Percentiles rank a stretch among this genome's conserved stretches.
Evolutionary conservation across 2,797 vertebrate genomes (phyloP).

Genomic region (Pseudomugil gertrudae): DNA sequence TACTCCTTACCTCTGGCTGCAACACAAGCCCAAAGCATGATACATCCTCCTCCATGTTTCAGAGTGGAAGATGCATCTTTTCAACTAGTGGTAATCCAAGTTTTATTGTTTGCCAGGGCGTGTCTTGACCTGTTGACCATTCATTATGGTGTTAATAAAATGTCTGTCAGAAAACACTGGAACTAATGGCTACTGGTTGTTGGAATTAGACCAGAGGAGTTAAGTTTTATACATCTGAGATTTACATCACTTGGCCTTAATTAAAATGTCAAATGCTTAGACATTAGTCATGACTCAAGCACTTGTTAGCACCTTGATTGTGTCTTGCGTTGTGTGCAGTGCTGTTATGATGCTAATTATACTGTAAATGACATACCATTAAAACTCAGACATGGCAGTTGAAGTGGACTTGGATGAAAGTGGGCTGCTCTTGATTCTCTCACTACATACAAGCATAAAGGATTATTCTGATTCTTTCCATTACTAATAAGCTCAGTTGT

Average conservation of each 20-base stretch:
- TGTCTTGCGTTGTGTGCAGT: slow-evolving; percentile 40
- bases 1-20: not conserved
- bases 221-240: too few relatives aligned
- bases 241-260: slow-evolving; percentile 40
- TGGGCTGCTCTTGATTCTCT: slow-evolving; percentile 2
- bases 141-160: too few relatives aligned
- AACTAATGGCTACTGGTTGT: too few relatives aligned
- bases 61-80: not conserved
- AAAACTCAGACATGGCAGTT: slow-evolving; percentile 24
- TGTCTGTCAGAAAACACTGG: too few relatives aligned
- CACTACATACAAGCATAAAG: not conserved
- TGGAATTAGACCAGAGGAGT: too few relatives aligned
- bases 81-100: not conserved
- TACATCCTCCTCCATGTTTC: too few relatives aligned
- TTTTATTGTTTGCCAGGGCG: not conserved
- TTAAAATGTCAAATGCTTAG: slow-evolving; percentile 64
- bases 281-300: slow-evolving; percentile 60
- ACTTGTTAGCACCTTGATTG: slow-evolving; percentile 53
- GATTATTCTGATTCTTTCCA: too few relatives aligned
- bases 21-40: not conserved
- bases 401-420: slow-evolving; percentile 16
- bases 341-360: slow-evolving; percentile 42
- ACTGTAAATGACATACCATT: slow-evolving; percentile 48
- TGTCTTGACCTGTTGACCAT: not conserved
- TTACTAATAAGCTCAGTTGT: too few relatives aligned